Evolutionary conservation across 1,140 invertebrate genomes (phyloP).

Genomic region (Drosophila obscura): DNA sequence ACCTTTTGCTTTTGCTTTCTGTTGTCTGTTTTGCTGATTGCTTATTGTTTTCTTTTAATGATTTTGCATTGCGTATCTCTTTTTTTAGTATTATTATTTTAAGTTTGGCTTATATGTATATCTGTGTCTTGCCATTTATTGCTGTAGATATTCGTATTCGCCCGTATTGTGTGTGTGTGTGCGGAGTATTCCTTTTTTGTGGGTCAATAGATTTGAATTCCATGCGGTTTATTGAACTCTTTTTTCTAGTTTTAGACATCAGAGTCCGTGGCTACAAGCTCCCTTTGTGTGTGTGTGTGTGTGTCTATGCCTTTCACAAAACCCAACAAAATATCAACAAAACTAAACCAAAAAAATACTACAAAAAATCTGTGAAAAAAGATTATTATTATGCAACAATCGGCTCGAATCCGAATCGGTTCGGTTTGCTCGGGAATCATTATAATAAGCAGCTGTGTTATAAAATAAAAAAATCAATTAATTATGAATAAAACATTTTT

Average conservation of each 20-base stretch:
- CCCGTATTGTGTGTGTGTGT: constrained; percentile 33
- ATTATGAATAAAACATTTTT: constrained; percentile 50
- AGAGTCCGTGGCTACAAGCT: constrained; percentile 30
- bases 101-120: background rate
- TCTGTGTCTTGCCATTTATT: constrained; percentile 47
- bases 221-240: constrained; percentile 73
- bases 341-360: background rate
- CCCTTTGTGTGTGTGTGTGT: constrained; percentile 19
- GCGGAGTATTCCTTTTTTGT: constrained; percentile 55
- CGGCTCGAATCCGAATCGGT: background rate
- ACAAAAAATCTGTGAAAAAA: constrained; percentile 11
- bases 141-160: constrained; percentile 27
- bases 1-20: background rate
- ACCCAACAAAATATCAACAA: background rate
- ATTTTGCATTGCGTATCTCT: constrained; percentile 53
- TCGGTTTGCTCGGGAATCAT: constrained; percentile 30
- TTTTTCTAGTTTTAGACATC: constrained; percentile 26
- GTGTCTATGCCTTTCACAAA: constrained; percentile 41
- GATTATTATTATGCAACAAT: constrained; percentile 7
- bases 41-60: constrained; percentile 75
- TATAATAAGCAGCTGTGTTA: constrained; percentile 24
- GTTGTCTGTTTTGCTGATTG: constrained; percentile 36
- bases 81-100: constrained; percentile 8
- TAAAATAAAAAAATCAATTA: constrained; percentile 39
- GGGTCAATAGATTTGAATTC: constrained; percentile 78